Evolutionary conservation across 2,113 vertebrate species (phyloP).

Genomic region (Conger conger): DNA sequence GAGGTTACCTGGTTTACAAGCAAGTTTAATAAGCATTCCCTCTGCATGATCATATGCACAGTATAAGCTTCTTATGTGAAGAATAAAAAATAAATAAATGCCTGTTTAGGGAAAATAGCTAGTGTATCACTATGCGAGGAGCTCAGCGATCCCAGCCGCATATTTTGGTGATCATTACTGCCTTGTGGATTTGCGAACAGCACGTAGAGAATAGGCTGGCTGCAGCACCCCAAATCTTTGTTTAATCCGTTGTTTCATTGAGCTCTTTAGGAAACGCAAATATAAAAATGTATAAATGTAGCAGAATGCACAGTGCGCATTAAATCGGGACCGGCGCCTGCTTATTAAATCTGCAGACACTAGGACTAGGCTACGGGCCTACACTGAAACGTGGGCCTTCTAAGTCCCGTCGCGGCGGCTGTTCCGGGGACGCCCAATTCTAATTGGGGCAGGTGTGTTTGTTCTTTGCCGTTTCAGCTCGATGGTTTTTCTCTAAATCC

Average conservation of each 20-base stretch:
- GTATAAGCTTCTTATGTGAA: constrained; percentile 53
- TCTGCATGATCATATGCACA: constrained; percentile 48
- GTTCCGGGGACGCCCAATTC: neutral
- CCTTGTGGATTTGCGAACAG: constrained; percentile 49
- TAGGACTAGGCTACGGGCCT: constrained; percentile 4
- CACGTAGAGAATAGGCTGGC: constrained; percentile 36
- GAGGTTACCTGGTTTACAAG: constrained; percentile 62
- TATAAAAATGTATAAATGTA: constrained; percentile 35
- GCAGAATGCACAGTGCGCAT: constrained; percentile 36
- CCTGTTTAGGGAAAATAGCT: constrained; percentile 44
- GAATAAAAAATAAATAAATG: constrained; percentile 51
- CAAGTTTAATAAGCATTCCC: constrained; percentile 54
- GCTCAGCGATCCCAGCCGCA: constrained; percentile 38
- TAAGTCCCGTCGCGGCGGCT: neutral
- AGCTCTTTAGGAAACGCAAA: constrained; percentile 37
- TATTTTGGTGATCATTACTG: constrained; percentile 47
- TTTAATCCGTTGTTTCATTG: constrained; percentile 50
- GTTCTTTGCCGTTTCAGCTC: neutral
- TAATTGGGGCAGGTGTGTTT: neutral
- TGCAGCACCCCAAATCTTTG: constrained; percentile 45
- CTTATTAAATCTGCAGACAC: constrained; percentile 34
- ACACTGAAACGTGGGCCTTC: neutral
- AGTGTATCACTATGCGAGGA: constrained; percentile 35
- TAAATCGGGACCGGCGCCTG: constrained; percentile 31
- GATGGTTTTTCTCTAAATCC: neutral